A percentile compares a stretch with the other conserved stretches of the same genome.
phyloP scores from a whole-genome alignment of 2,797 vertebrate genomes.

The Chaenodraco wilsoni region DNA sequence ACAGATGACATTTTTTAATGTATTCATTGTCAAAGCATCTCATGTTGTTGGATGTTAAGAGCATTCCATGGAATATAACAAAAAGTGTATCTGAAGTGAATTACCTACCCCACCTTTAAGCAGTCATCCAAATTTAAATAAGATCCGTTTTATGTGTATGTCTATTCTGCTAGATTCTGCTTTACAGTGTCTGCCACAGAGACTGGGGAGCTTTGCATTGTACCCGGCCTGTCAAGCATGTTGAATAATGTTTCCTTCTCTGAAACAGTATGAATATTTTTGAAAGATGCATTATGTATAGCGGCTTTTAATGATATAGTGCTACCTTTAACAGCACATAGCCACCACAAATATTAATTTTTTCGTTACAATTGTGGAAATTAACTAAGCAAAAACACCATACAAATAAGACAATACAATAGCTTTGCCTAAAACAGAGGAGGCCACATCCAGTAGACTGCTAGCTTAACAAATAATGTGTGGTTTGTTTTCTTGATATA shows the following conservation, averaged over 20 bases:
- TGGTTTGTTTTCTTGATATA: background rate
- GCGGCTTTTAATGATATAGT: slow-evolving; percentile 27
- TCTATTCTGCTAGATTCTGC: background rate
- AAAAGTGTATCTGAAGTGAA: too few species aligned
- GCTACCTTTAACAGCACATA: background rate
- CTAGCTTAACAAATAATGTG: background rate
- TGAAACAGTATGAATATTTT: background rate
- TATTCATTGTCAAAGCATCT: too few species aligned
- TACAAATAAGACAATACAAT: background rate
- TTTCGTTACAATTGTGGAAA: background rate
- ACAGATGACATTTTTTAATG: too few species aligned
- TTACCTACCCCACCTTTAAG: too few species aligned
- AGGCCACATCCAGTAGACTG: background rate
- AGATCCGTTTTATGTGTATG: too few species aligned
- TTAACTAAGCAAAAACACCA: background rate
- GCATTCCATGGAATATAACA: too few species aligned
- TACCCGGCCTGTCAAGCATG: slow-evolving; percentile 1
- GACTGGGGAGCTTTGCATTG: background rate
- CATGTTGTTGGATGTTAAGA: too few species aligned
- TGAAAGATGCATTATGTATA: slow-evolving; percentile 20
- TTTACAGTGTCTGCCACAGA: too few species aligned
- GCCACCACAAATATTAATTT: background rate
- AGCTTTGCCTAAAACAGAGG: background rate
- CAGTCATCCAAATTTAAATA: too few species aligned
- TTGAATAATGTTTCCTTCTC: background rate